Evolutionary conservation across 2,888 invertebrate species (phyloP), one percentile per base, ranked within the genome.

Genomic region (Syrphus vitripennis): DNA sequence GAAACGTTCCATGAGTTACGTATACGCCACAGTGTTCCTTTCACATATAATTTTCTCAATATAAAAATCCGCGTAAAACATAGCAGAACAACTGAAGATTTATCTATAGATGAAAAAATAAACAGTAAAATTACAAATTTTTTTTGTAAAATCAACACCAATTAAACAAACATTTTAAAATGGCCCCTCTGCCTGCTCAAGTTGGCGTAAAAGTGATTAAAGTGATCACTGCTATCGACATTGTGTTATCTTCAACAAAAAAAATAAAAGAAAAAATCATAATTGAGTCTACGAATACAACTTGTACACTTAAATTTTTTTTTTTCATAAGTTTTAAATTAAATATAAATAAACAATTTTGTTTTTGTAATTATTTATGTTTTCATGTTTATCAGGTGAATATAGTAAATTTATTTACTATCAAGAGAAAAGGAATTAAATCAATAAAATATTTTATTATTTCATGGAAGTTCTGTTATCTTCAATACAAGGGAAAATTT

Each of bases 261-360:
- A 29, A 45, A 45, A 55, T 10, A 9, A 31, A 19, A 12, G 34
- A 21, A 14, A 48, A 12, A 24, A 48, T 48, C 34, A 26, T 63
- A 63, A 63, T 63, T 63, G 63, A 63, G 10, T 42, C 63, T 16
- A 63, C 24, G 45, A 31, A 45, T 65, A 29, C 19, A 48, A 67
- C 31, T 10, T 10, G 10, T 10, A 31, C 21, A 26, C 1, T 65
- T n/a, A n/a, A n/a, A n/a, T n/a, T n/a, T n/a, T n/a, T n/a, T n/a
- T n/a, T 26, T 14, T 31, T 10, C 7, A n/a, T 14, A 6, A 42
- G 16, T 24, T 37, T 26, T 55, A 7, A 59, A 59, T 61, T 42
- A 5, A 48, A 67, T 21, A 48, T 9, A 48, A 48, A 45, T 26
- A 21, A 29, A 19, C 2, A 10, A 19, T 14, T 14, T 34, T 34